Percentiles rank a stretch among this genome's conserved stretches.
phyloP scores from a whole-genome alignment of 2,113 vertebrate species.

The Burhinus bistriatus region DNA sequence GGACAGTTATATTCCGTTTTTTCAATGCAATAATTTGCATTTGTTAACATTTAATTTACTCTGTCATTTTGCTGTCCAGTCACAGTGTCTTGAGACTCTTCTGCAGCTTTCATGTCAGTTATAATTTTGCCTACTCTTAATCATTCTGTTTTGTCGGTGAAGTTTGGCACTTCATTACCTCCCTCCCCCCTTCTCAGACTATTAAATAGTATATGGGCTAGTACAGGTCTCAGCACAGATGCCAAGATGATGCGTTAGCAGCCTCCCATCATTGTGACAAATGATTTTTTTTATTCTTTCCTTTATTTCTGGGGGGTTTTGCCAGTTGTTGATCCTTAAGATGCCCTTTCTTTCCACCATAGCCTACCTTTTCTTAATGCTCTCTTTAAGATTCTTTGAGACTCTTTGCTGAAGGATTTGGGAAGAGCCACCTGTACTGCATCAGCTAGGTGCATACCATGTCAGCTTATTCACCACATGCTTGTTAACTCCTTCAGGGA shows the following conservation, averaged over 20 bases:
- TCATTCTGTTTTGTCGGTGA: not conserved
- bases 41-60: conserved; percentile 39
- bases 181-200: not conserved
- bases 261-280: not conserved
- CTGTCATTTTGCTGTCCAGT: not conserved
- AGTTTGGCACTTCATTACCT: not conserved
- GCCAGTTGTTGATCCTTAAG: not conserved
- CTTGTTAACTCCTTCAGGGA: not conserved
- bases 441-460: not conserved
- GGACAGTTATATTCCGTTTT: not conserved
- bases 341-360: not conserved
- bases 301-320: not conserved
- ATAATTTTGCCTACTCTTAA: not conserved
- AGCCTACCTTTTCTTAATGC: not conserved
- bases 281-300: not conserved
- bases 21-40: not conserved
- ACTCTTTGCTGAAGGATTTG: not conserved
- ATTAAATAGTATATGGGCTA: not conserved
- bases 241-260: not conserved
- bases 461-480: rapidly evolving
- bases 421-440: not conserved
- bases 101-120: not conserved
- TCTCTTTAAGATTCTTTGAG: not conserved
- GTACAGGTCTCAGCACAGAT: not conserved
- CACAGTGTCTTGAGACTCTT: not conserved